Evolutionary conservation across 2,113 vertebrate species (phyloP), one percentile per base, ranked within the genome.

Genomic region (Nansenia antarctica): DNA sequence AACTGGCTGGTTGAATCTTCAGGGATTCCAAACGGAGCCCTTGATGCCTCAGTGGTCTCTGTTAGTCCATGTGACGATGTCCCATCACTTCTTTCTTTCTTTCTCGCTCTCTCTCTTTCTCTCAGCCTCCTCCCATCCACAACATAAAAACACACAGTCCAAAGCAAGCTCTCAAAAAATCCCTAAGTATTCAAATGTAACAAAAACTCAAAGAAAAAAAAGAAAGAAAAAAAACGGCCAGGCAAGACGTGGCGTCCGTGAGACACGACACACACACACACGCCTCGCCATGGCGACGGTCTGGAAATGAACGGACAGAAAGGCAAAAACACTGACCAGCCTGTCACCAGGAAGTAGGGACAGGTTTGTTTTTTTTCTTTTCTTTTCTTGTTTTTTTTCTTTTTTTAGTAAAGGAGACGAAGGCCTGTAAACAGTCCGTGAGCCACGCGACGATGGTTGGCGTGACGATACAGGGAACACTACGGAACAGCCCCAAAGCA

Each of bases 351-450:
- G 67, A 77, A 29, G 26, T 5, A 32, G 47, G 30, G 31, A 64
- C 47, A 15, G 70, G 64, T 59, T 58, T n/a, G n/a, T 59, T 69
- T 83, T n/a, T n/a, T n/a, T n/a, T n/a, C n/a, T n/a, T n/a, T n/a
- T n/a, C n/a, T n/a, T n/a, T n/a, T n/a, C n/a, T n/a, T n/a, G n/a
- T n/a, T n/a, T n/a, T n/a, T n/a, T n/a, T n/a, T n/a, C n/a, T n/a
- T n/a, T n/a, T n/a, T n/a, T n/a, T n/a, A n/a, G n/a, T n/a, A n/a
- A n/a, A n/a, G n/a, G n/a, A n/a, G n/a, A n/a, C n/a, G n/a, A n/a
- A n/a, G n/a, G 85, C 84, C 87, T 90, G 90, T 91, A 89, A 90
- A 91, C 91, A 91, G 88, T 90, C 88, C 82, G 61, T 86, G 88
- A 91, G 90, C 91, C 82, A 78, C 71, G 80, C 72, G n/a, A 79